A percentile compares a stretch with the other conserved stretches of the same genome.
Conservation (phyloP, 2,797 vertebrate genomes). For the Gallinago solitaria region DNA sequence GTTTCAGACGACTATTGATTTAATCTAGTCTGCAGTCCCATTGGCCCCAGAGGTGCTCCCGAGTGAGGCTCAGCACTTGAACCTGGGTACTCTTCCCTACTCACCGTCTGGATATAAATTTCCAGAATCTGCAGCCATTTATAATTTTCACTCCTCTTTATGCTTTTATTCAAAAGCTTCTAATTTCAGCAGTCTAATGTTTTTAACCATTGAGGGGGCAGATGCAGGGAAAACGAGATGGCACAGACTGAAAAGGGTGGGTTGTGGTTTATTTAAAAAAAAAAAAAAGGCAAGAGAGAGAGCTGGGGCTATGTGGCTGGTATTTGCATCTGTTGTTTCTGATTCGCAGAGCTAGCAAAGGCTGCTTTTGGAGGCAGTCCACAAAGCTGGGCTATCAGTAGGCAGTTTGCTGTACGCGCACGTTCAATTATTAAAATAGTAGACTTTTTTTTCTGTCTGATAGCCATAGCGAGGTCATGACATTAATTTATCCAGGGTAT, state of each 20-base stretch:
- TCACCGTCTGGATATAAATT: conserved; percentile 49
- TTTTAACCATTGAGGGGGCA: conserved; percentile 6
- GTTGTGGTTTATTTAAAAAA: neutral
- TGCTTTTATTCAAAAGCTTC: conserved; percentile 32
- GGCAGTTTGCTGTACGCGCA: conserved; percentile 80
- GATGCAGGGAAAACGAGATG: neutral
- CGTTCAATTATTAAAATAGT: conserved; percentile 89
- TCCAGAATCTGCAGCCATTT: conserved; percentile 37
- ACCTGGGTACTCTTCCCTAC: conserved; percentile 76
- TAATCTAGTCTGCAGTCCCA: conserved; percentile 77
- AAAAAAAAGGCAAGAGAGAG: neutral
- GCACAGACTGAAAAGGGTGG: conserved; percentile 30
- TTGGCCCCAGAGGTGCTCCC: conserved; percentile 61
- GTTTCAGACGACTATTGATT: conserved; percentile 85
- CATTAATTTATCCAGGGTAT: conserved; percentile 86
- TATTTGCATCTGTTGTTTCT: conserved; percentile 70
- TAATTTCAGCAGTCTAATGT: conserved; percentile 4
- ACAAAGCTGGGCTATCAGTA: conserved; percentile 65
- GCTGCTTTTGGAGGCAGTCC: conserved; percentile 57
- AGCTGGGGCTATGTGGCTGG: neutral
- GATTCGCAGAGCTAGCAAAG: conserved; percentile 56
- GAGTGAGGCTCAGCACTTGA: conserved; percentile 78
- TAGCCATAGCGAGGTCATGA: conserved; percentile 81
- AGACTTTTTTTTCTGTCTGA: conserved; percentile 72
- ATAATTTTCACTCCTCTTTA: conserved; percentile 2